These are phyloP conservation scores for Boloria euphrosyne DNA, from an alignment of 2,888 invertebrate genomes.

Conservation along the genomic window DNA sequence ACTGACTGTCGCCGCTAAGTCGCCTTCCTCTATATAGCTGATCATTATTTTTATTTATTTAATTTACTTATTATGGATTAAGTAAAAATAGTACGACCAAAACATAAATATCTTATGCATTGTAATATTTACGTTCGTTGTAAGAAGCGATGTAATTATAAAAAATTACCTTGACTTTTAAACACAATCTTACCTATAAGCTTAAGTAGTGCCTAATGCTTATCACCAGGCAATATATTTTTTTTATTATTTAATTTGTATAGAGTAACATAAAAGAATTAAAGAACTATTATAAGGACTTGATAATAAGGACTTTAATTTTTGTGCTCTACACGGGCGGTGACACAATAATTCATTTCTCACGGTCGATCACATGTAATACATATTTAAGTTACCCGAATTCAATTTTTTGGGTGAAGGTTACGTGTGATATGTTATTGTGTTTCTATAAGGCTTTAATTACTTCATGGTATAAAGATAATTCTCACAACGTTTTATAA, in stretches of 20 bases:
- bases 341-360: constrained; percentile 32
- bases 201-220: too few relatives aligned
- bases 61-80: background rate
- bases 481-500: background rate
- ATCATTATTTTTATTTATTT: background rate
- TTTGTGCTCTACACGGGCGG: constrained; percentile 17
- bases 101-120: too few relatives aligned
- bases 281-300: background rate
- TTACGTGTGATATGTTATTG: constrained; percentile 15
- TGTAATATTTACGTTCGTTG: too few relatives aligned
- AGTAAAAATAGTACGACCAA: too few relatives aligned
- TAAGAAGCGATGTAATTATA: too few relatives aligned
- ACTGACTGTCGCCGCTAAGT: constrained; percentile 12
- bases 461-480: background rate
- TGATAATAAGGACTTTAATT: background rate
- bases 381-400: constrained; percentile 22
- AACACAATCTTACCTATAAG: too few relatives aligned
- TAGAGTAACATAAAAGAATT: background rate
- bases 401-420: constrained; percentile 33
- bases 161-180: too few relatives aligned
- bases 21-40: constrained; percentile 1
- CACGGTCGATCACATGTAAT: constrained; percentile 39
- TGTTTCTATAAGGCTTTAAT: constrained; percentile 7
- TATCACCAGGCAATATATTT: too few relatives aligned
- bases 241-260: too few relatives aligned